These are phyloP conservation scores for Buteo buteo DNA, from an alignment of 2,113 vertebrate species.

Conservation along the genomic window DNA sequence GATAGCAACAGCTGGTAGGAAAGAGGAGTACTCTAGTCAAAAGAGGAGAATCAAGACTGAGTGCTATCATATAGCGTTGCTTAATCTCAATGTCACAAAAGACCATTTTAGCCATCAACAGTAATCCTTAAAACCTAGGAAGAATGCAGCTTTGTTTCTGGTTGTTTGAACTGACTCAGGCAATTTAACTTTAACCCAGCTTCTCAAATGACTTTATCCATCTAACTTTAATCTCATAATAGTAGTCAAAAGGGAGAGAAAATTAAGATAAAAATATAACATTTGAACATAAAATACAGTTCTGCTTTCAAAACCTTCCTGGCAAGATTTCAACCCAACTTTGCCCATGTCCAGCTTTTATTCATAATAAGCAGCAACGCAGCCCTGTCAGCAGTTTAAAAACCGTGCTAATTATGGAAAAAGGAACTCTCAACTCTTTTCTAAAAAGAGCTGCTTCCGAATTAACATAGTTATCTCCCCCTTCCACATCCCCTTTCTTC, in stretches of 20 bases:
- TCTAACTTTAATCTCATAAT: slow-evolving; percentile 61
- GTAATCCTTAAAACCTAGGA: slow-evolving; percentile 48
- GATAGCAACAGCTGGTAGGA: slow-evolving; percentile 42
- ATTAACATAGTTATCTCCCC: slow-evolving; percentile 40
- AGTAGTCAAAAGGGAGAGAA: slow-evolving; percentile 52
- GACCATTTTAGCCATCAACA: slow-evolving; percentile 45
- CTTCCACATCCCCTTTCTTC: slow-evolving; percentile 9
- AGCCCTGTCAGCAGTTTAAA: slow-evolving; percentile 43
- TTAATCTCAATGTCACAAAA: slow-evolving; percentile 37
- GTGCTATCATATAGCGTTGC: slow-evolving; percentile 13
- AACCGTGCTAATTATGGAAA: slow-evolving; percentile 16
- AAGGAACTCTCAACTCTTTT: neutral
- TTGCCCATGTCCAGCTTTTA: slow-evolving; percentile 44
- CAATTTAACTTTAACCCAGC: slow-evolving; percentile 54
- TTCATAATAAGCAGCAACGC: neutral
- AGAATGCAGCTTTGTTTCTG: slow-evolving; percentile 63
- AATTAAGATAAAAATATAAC: slow-evolving; percentile 62
- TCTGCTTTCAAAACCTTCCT: slow-evolving; percentile 36
- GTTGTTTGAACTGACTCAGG: slow-evolving; percentile 58
- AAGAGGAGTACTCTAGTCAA: neutral
- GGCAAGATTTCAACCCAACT: slow-evolving; percentile 22
- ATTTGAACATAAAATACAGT: slow-evolving; percentile 47
- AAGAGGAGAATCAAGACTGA: neutral
- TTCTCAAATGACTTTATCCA: slow-evolving; percentile 65
- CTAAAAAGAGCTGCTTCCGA: slow-evolving; percentile 27